Evolutionary conservation across 2,113 vertebrate species (phyloP).

Genomic region (Odobenus rosmarus): DNA sequence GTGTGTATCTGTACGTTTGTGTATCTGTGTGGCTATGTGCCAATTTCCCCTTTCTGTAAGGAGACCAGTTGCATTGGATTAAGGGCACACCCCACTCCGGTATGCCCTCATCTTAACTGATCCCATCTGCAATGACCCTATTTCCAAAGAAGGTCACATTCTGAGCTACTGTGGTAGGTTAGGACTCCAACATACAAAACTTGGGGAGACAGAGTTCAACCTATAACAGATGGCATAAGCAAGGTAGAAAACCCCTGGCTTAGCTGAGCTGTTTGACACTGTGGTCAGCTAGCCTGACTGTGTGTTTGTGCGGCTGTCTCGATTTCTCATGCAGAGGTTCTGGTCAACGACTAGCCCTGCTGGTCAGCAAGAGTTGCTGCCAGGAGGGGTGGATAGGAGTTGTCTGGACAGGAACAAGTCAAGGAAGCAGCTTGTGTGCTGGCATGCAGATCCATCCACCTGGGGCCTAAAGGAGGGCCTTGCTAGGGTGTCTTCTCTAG

Average conservation of each 20-base stretch:
- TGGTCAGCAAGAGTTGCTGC: not conserved
- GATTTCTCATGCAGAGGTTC: not conserved
- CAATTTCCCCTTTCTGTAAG: not conserved
- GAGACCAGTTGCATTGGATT: not conserved
- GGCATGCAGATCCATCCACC: no score
- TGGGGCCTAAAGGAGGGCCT: not conserved
- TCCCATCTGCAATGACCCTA: not conserved
- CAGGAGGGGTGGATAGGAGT: not conserved
- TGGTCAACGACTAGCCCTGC: not conserved
- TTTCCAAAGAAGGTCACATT: not conserved
- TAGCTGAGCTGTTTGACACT: not conserved
- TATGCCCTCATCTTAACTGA: not conserved
- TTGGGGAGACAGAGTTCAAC: not conserved
- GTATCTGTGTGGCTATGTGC: fast-evolving
- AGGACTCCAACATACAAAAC: not conserved
- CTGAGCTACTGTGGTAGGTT: not conserved
- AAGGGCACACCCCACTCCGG: not conserved
- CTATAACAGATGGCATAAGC: not conserved
- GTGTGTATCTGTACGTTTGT: not conserved
- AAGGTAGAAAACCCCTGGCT: not conserved
- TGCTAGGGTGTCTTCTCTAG: not conserved
- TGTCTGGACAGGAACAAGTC: not conserved
- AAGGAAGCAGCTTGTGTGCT: not conserved
- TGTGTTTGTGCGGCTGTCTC: not conserved
- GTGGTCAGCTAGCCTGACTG: not conserved